Evolutionary conservation across 2,113 vertebrate species (phyloP).

Genomic region (Calyptomena viridis): DNA sequence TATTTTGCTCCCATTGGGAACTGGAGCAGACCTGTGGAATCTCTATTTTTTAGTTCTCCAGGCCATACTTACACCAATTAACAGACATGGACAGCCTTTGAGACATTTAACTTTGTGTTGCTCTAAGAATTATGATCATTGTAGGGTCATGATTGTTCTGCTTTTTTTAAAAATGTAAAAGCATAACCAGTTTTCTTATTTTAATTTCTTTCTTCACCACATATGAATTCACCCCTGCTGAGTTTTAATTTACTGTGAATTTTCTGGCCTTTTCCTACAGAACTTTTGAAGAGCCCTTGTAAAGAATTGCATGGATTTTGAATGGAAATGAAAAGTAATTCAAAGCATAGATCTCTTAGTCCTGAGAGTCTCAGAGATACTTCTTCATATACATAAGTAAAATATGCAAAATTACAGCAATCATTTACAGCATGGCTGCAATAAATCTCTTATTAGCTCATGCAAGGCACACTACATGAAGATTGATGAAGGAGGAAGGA

Average conservation of each 20-base stretch:
- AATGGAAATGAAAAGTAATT: conserved; percentile 12
- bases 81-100: not conserved
- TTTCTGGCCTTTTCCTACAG: not conserved
- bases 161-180: not conserved
- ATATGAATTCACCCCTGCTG: not conserved
- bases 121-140: not conserved
- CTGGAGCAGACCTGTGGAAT: not conserved
- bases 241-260: conserved; percentile 8
- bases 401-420: conserved; percentile 15
- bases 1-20: not conserved
- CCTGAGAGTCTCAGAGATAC: not conserved
- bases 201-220: not conserved
- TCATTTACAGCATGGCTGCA: not conserved
- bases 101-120: not conserved
- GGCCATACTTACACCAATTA: not conserved
- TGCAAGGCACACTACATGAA: not conserved
- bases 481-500: not conserved
- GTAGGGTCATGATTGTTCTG: not conserved
- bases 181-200: not conserved
- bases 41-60: not conserved
- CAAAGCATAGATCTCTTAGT: conserved; percentile 6
- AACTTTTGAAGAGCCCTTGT: not conserved
- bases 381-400: not conserved
- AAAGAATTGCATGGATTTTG: not conserved
- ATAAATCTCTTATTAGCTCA: not conserved